Evolutionary conservation across 2,888 invertebrate species (phyloP).

Genomic region (Netelia virgata): DNA sequence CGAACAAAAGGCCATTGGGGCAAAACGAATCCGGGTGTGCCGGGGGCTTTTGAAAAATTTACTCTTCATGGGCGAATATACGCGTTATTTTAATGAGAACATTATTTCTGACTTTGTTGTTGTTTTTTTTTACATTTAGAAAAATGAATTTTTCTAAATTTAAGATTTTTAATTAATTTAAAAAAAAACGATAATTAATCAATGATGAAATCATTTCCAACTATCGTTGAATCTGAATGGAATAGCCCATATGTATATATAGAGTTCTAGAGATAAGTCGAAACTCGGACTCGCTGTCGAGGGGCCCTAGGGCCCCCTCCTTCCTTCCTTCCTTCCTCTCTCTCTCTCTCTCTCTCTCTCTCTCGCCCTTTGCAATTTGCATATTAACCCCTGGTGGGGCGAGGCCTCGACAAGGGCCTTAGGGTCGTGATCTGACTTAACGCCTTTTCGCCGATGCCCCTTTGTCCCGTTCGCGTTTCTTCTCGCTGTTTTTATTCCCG

Average conservation of each 20-base stretch:
- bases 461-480: constrained; percentile 37
- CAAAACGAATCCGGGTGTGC: too few relatives aligned
- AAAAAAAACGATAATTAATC: too few relatives aligned
- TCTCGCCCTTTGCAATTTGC: constrained; percentile 75
- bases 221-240: background rate
- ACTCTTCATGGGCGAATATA: too few relatives aligned
- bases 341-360: constrained; percentile 38
- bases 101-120: too few relatives aligned
- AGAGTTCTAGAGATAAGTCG: constrained; percentile 37
- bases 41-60: too few relatives aligned
- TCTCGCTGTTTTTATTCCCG: background rate
- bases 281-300: constrained; percentile 21
- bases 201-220: too few relatives aligned
- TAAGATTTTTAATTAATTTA: background rate
- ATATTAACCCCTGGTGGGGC: constrained; percentile 79
- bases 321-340: constrained; percentile 44
- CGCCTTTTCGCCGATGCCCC: constrained; percentile 80
- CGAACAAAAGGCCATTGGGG: too few relatives aligned
- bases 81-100: too few relatives aligned
- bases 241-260: background rate
- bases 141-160: background rate
- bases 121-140: background rate
- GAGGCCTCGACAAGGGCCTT: constrained; percentile 68
- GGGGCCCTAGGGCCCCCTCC: constrained; percentile 23
- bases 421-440: constrained; percentile 82